These are phyloP conservation scores for Samia ricini DNA, from an alignment of 1,140 invertebrate genomes.

Conservation along the genomic window DNA sequence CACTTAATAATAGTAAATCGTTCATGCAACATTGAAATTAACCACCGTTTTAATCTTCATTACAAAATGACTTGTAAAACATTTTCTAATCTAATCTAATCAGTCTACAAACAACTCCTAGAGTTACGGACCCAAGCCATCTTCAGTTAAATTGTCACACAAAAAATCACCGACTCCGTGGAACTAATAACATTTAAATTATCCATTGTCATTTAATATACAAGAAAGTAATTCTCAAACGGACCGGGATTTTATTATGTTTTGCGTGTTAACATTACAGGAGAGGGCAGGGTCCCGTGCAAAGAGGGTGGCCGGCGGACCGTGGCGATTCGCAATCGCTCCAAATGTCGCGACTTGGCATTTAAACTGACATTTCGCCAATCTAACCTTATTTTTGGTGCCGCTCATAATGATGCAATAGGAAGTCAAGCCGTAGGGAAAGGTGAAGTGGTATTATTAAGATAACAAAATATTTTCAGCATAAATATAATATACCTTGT, in stretches of 20 bases:
- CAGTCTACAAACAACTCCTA: too few species aligned
- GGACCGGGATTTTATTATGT: not conserved
- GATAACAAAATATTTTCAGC: not conserved
- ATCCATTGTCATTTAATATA: not conserved
- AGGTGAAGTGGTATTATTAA: not conserved
- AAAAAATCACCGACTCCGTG: too few species aligned
- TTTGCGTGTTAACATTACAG: not conserved
- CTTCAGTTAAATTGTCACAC: too few species aligned
- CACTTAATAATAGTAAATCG: not conserved
- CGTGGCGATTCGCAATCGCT: conserved; percentile 1
- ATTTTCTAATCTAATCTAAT: too few species aligned
- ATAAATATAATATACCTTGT: too few species aligned
- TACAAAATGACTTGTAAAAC: too few species aligned
- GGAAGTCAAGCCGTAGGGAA: not conserved
- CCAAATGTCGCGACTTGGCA: conserved; percentile 7
- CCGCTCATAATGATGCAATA: not conserved
- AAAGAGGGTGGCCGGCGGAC: conserved; percentile 1
- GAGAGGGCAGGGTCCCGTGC: not conserved
- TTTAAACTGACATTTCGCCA: conserved; percentile 1
- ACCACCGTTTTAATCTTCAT: too few species aligned
- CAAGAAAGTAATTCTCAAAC: not conserved
- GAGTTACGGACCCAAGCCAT: too few species aligned
- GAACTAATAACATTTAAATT: not conserved
- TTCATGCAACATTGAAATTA: not conserved
- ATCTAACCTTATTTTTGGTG: conserved; percentile 5